These are phyloP conservation scores for Phaonia tiefii DNA, from an alignment of 2,888 invertebrate species.

Conservation along the genomic window DNA sequence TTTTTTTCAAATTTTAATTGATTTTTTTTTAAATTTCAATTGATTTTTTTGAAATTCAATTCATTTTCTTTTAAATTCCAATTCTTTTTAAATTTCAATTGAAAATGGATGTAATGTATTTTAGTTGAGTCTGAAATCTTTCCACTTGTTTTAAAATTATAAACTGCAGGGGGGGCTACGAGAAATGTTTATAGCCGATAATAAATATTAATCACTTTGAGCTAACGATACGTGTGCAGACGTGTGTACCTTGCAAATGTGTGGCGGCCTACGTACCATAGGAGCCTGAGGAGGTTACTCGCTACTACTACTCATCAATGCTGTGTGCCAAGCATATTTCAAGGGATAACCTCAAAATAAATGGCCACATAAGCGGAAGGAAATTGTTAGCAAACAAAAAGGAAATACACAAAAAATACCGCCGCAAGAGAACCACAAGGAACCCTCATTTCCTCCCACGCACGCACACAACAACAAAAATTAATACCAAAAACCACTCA, in stretches of 20 bases:
- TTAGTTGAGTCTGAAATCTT: too few species aligned
- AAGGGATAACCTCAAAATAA: constrained; percentile 52
- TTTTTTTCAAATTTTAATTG: too few species aligned
- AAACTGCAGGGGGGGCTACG: too few species aligned
- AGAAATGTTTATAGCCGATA: constrained; percentile 52
- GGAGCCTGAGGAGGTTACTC: constrained; percentile 39
- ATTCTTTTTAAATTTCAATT: too few species aligned
- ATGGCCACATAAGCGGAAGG: constrained; percentile 55
- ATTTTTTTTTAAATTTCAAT: too few species aligned
- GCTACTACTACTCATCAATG: constrained; percentile 6
- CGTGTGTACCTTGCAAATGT: neutral
- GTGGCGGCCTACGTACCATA: constrained; percentile 42
- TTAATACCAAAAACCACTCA: constrained; percentile 43
- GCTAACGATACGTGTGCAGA: constrained; percentile 5
- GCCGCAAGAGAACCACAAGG: neutral
- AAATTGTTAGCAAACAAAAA: constrained; percentile 57
- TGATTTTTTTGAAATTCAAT: too few species aligned
- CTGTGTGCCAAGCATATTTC: constrained; percentile 44
- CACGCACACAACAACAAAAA: constrained; percentile 5
- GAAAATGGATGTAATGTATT: too few species aligned
- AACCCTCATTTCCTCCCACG: neutral
- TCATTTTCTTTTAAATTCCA: too few species aligned
- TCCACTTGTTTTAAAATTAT: too few species aligned
- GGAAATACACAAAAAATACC: neutral
- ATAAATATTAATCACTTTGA: constrained; percentile 59